phyloP scores from a whole-genome alignment of 2,888 invertebrate species.

The Rhimphoctona megacephalus region DNA sequence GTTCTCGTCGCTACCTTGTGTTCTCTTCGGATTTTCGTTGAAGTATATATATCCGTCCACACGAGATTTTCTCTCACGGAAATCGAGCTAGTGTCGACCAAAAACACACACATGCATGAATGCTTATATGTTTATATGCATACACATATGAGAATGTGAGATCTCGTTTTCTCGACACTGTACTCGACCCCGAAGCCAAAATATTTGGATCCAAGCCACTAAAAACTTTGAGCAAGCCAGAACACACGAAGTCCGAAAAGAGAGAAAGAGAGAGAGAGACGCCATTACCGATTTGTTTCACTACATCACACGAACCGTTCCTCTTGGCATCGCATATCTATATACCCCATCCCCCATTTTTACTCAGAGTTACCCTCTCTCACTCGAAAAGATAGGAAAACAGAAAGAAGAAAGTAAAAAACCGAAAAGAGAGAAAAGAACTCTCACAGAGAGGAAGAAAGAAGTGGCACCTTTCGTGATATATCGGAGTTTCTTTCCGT shows the following conservation, averaged over 20 bases:
- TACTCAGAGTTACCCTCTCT: constrained; percentile 23
- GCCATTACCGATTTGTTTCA: constrained; percentile 83
- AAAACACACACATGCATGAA: constrained; percentile 9
- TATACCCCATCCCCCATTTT: constrained; percentile 21
- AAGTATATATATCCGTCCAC: constrained; percentile 43
- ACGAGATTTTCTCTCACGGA: constrained; percentile 36
- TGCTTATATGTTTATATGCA: not conserved
- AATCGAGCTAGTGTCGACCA: constrained; percentile 26
- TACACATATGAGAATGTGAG: not conserved
- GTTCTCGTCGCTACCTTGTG: constrained; percentile 22
- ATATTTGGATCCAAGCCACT: constrained; percentile 85
- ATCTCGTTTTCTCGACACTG: constrained; percentile 38
- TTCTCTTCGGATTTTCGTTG: constrained; percentile 40
- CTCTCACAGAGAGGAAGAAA: constrained; percentile 56
- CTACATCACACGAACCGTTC: constrained; percentile 78
- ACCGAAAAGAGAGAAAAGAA: constrained; percentile 36
- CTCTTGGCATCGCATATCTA: constrained; percentile 63
- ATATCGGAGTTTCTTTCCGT: constrained; percentile 65
- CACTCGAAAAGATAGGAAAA: constrained; percentile 40
- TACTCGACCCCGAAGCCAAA: constrained; percentile 79
- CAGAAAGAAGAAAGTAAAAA: not conserved
- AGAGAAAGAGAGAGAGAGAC: constrained; percentile 64
- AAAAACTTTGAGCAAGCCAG: constrained; percentile 83
- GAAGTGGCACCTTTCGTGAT: constrained; percentile 63
- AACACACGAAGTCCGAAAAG: constrained; percentile 58